A percentile compares a stretch with the other conserved stretches of the same genome.
Evolutionary conservation across 2,113 vertebrate genomes (phyloP).

Genomic region (Hipposideros armiger): DNA sequence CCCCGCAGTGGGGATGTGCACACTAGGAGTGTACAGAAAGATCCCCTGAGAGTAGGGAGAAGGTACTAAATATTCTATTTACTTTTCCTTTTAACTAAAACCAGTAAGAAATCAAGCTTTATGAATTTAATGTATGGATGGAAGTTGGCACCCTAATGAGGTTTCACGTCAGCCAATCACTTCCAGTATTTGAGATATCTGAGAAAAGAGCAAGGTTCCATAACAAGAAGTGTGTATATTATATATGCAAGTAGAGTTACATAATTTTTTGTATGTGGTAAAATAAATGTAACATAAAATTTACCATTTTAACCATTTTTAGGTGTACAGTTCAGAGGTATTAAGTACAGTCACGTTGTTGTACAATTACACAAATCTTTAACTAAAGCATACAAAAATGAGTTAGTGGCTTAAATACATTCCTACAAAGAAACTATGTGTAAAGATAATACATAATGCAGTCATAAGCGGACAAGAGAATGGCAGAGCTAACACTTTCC

Average conservation of each 20-base stretch:
- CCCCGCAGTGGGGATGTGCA: background rate
- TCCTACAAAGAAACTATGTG: background rate
- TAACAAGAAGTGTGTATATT: background rate
- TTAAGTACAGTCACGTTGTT: background rate
- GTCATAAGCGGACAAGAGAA: background rate
- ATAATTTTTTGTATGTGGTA: background rate
- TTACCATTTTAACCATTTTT: background rate
- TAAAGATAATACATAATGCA: background rate
- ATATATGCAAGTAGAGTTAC: background rate
- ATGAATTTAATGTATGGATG: background rate
- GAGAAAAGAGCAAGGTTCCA: background rate
- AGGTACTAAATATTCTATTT: background rate
- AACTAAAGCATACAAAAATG: background rate
- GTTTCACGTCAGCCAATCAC: background rate
- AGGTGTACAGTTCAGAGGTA: background rate
- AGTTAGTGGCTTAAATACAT: slow-evolving; percentile 5
- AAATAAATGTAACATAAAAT: background rate
- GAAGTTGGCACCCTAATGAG: background rate
- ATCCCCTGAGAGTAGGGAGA: background rate
- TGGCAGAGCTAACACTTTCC: background rate
- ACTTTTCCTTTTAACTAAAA: background rate
- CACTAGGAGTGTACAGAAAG: background rate
- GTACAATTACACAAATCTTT: background rate
- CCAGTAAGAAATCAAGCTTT: background rate
- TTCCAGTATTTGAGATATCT: background rate